Percentiles rank a stretch among this genome's conserved stretches.
These are phyloP conservation scores for Marasmarcha lunaedactyla DNA, from an alignment of 2,888 invertebrate species.

Conservation along the genomic window DNA sequence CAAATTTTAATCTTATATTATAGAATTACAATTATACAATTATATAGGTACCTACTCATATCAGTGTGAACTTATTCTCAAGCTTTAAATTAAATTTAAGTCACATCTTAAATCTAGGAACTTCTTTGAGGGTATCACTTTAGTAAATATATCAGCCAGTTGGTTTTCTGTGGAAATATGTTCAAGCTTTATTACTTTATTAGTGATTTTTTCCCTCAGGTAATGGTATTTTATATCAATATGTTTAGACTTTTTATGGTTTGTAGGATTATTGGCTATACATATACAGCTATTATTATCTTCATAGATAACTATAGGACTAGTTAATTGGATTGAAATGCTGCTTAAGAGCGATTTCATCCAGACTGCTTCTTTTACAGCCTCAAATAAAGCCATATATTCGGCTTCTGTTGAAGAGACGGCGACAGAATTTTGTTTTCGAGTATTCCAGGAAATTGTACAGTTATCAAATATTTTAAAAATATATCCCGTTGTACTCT, in stretches of 20 bases:
- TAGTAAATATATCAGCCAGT: too few species aligned
- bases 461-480: constrained; percentile 16
- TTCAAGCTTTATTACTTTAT: too few species aligned
- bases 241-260: constrained; percentile 21
- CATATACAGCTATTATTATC: constrained; percentile 27
- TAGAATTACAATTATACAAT: too few species aligned
- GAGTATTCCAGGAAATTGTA: constrained; percentile 13
- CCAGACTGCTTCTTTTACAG: constrained; percentile 24
- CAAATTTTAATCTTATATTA: too few species aligned
- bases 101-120: too few species aligned
- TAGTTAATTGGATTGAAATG: constrained; percentile 14
- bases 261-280: constrained; percentile 20
- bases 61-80: too few species aligned
- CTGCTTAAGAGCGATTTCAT: constrained; percentile 20
- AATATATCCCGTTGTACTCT: constrained; percentile 14
- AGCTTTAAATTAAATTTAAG: too few species aligned
- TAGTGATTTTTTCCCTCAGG: constrained; percentile 13
- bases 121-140: too few species aligned
- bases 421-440: constrained; percentile 12
- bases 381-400: constrained; percentile 14
- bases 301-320: constrained; percentile 17
- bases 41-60: too few species aligned
- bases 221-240: constrained; percentile 23
- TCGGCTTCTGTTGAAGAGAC: constrained; percentile 17
- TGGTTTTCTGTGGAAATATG: too few species aligned